Percentiles rank a stretch among this genome's conserved stretches.
phyloP scores from a whole-genome alignment of 2,888 invertebrate genomes.

The Trissolcus brochymenae region DNA sequence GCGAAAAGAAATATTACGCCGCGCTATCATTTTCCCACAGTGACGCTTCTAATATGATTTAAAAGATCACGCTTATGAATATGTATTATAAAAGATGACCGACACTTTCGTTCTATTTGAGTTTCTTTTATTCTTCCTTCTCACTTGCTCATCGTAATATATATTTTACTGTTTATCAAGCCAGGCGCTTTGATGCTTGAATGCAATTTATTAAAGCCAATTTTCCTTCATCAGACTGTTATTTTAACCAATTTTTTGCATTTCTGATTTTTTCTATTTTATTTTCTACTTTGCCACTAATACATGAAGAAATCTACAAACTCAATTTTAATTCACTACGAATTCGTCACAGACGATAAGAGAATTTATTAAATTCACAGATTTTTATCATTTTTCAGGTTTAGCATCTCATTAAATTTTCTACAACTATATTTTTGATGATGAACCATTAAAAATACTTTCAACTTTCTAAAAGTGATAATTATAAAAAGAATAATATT shows the following conservation, averaged over 20 bases:
- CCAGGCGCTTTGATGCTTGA: constrained; percentile 34
- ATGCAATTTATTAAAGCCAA: constrained; percentile 33
- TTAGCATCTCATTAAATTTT: constrained; percentile 1
- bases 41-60: constrained; percentile 29
- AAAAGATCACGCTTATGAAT: constrained; percentile 29
- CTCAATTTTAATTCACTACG: too few relatives aligned
- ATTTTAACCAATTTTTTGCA: too few relatives aligned
- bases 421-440: too few relatives aligned
- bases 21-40: constrained; percentile 41
- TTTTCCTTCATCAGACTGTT: neutral
- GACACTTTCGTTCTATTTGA: constrained; percentile 29
- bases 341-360: too few relatives aligned
- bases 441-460: too few relatives aligned
- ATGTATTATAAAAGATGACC: constrained; percentile 16
- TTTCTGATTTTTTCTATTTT: too few relatives aligned
- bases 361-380: too few relatives aligned
- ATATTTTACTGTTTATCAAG: constrained; percentile 2
- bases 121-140: constrained; percentile 22
- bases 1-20: constrained; percentile 28
- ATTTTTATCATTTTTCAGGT: constrained; percentile 33
- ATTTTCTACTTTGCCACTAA: too few relatives aligned
- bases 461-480: too few relatives aligned
- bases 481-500: too few relatives aligned
- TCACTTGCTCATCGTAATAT: constrained; percentile 8
- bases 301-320: too few relatives aligned